These are phyloP conservation scores for Corticium candelabrum DNA, from an alignment of 37 sponge, comb jelly and placozoan genomes.

Conservation along the genomic window DNA sequence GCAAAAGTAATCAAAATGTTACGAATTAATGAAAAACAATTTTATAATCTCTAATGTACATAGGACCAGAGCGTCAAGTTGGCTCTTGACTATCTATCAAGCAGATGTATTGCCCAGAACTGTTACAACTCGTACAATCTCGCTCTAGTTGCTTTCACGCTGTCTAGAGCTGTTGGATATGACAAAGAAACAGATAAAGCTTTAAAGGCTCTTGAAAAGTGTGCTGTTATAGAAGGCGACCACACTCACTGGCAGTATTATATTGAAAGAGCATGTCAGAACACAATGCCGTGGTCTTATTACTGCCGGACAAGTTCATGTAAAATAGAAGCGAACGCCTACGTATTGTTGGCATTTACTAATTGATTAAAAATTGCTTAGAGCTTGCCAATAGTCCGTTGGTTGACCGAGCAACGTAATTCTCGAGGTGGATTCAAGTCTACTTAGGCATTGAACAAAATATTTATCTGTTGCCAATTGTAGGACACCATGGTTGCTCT, in stretches of 20 bases:
- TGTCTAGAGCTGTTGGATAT: background rate
- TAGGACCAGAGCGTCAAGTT: background rate
- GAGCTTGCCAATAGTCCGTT: background rate
- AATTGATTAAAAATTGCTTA: background rate
- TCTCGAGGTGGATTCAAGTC: slow-evolving; percentile 10
- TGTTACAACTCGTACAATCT: background rate
- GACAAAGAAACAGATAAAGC: background rate
- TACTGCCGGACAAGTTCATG: background rate
- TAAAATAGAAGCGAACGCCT: slow-evolving; percentile 9
- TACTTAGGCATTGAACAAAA: slow-evolving; percentile 5
- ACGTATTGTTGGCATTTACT: slow-evolving; percentile 6
- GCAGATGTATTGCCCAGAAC: background rate
- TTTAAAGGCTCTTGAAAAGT: background rate
- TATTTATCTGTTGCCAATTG: background rate
- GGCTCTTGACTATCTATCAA: background rate
- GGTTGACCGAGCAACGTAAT: slow-evolving; percentile 15
- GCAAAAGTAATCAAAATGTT: background rate
- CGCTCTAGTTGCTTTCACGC: background rate
- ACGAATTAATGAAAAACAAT: too few species aligned
- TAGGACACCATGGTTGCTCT: background rate
- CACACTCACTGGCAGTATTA: background rate
- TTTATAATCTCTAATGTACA: too few species aligned
- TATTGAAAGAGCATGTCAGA: background rate
- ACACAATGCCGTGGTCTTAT: background rate
- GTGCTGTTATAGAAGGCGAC: background rate